Evolutionary conservation across 2,888 invertebrate genomes (phyloP).

Genomic region (Chouioia cunea): DNA sequence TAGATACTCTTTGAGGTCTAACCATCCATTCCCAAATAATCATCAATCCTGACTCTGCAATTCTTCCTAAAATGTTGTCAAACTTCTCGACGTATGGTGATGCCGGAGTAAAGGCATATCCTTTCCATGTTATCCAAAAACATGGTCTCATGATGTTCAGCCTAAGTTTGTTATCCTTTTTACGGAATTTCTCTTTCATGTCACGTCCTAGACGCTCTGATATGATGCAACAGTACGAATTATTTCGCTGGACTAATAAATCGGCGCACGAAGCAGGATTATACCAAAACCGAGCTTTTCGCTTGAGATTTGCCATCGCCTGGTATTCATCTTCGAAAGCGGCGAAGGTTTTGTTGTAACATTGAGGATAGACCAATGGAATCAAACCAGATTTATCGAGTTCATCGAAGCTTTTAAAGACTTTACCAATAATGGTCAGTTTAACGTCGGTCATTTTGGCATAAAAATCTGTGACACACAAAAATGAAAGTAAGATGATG

Average conservation of each 20-base stretch:
- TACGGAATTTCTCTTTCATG: no score
- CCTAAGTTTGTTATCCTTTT: neutral
- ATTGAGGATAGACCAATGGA: slow-evolving; percentile 23
- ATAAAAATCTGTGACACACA: slow-evolving; percentile 46
- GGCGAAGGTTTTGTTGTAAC: slow-evolving; percentile 39
- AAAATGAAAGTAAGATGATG: slow-evolving; percentile 42
- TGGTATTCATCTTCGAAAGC: neutral
- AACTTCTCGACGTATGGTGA: slow-evolving; percentile 40
- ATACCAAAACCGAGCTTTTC: neutral
- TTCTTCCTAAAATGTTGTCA: slow-evolving; percentile 15
- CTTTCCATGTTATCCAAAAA: slow-evolving; percentile 32
- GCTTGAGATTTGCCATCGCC: neutral
- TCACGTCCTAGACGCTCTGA: neutral
- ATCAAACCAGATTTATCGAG: slow-evolving; percentile 44
- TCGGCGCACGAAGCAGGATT: neutral
- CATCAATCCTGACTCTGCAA: slow-evolving; percentile 24
- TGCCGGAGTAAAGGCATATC: slow-evolving; percentile 23
- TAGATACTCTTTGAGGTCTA: no score
- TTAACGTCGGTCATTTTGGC: slow-evolving; percentile 43
- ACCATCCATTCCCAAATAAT: no score
- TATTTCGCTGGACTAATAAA: neutral
- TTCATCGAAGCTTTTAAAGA: slow-evolving; percentile 39
- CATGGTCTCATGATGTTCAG: slow-evolving; percentile 31
- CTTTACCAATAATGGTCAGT: slow-evolving; percentile 21
- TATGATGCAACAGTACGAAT: neutral